Percentiles rank a stretch among this genome's conserved stretches.
Conservation (phyloP, 2,888 invertebrate genomes). For the Lochmaea capreae region DNA sequence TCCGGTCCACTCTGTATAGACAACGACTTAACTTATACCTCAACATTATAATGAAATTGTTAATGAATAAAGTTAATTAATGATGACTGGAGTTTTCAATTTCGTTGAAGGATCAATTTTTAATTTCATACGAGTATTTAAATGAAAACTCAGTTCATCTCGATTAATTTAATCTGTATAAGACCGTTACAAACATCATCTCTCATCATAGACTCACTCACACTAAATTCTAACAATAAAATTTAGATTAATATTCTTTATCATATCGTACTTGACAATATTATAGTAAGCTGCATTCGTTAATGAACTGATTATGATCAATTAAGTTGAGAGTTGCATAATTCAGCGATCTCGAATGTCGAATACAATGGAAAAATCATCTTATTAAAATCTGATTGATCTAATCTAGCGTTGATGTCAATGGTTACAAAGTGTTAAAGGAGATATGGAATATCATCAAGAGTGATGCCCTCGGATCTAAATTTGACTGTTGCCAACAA, state of each 20-base stretch:
- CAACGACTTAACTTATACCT: too few relatives aligned
- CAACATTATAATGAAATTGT: too few relatives aligned
- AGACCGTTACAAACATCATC: not conserved
- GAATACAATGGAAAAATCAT: slow-evolving; percentile 28
- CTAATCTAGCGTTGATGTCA: slow-evolving; percentile 14
- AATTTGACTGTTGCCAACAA: not conserved
- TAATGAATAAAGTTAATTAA: too few relatives aligned
- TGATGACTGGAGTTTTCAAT: too few relatives aligned
- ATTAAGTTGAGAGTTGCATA: slow-evolving; percentile 22
- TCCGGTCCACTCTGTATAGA: too few relatives aligned
- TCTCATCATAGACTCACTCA: not conserved
- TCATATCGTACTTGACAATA: slow-evolving; percentile 23
- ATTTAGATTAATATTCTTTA: slow-evolving; percentile 18
- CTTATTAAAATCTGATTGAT: slow-evolving; percentile 23
- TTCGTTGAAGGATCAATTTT: too few relatives aligned
- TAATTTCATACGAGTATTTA: too few relatives aligned
- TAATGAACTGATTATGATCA: slow-evolving; percentile 30
- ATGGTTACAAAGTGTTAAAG: slow-evolving; percentile 27
- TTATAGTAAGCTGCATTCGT: slow-evolving; percentile 16
- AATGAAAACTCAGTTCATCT: too few relatives aligned
- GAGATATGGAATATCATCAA: slow-evolving; percentile 16
- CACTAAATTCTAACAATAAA: not conserved
- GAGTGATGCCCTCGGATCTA: slow-evolving; percentile 14
- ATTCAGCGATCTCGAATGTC: slow-evolving; percentile 26
- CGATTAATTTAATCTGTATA: not conserved